Evolutionary conservation across 1,140 invertebrate genomes (phyloP).

Genomic region (Hirudo medicinalis): DNA sequence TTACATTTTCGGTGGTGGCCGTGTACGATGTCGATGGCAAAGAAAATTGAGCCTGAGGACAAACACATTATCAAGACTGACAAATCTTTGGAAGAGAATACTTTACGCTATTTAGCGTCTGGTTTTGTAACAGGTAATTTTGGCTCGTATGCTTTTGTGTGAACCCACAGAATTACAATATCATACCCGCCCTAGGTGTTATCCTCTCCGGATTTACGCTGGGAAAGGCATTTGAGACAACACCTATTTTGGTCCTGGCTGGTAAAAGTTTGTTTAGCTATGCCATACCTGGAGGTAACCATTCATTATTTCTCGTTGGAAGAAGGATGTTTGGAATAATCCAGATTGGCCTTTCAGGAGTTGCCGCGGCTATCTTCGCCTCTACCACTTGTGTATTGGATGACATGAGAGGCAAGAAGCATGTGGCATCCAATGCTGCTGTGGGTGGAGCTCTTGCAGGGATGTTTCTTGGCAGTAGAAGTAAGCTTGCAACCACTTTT

Average conservation of each 20-base stretch:
- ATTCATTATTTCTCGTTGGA: not conserved
- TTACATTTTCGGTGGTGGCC: too few relatives aligned
- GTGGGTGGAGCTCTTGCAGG: conserved; percentile 5
- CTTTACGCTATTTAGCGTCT: too few relatives aligned
- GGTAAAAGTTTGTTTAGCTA: not conserved
- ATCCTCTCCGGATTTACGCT: not conserved
- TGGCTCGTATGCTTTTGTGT: too few relatives aligned
- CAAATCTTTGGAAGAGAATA: too few relatives aligned
- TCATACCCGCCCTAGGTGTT: not conserved
- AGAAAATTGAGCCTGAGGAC: too few relatives aligned
- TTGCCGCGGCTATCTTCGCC: not conserved
- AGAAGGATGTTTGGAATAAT: not conserved
- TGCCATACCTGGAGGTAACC: not conserved
- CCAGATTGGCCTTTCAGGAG: not conserved
- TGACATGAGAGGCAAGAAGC: conserved; percentile 1
- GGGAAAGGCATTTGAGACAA: not conserved
- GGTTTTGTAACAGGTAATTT: too few relatives aligned
- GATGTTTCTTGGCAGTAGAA: not conserved
- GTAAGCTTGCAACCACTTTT: not conserved
- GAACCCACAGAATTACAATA: too few relatives aligned
- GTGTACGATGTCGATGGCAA: too few relatives aligned
- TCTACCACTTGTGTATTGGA: not conserved
- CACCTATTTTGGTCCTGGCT: not conserved
- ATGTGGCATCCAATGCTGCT: not conserved
- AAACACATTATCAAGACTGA: too few relatives aligned